Conservation (phyloP, 2,113 vertebrate species). For the Cariama cristata region DNA sequence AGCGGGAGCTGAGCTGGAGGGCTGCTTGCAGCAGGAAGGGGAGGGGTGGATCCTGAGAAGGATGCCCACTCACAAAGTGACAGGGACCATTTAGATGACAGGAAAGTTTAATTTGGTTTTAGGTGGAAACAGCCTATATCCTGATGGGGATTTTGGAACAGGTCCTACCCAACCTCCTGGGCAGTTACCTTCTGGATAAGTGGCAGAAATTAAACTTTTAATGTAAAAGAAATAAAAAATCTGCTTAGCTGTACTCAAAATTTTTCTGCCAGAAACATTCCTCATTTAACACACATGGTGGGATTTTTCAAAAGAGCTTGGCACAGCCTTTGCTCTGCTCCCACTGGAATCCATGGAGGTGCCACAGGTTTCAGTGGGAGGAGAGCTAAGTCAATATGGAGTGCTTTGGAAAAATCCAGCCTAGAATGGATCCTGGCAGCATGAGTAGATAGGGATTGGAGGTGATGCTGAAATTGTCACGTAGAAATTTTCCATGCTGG, state of each 20-base stretch:
- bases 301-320: constrained; percentile 42
- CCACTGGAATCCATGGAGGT: constrained; percentile 40
- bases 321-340: constrained; percentile 11
- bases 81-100: neutral
- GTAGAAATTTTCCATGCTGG: constrained; percentile 61
- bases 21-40: neutral
- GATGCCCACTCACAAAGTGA: neutral
- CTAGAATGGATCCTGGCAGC: constrained; percentile 47
- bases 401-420: constrained; percentile 39
- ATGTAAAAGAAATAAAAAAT: constrained; percentile 22
- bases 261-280: constrained; percentile 36
- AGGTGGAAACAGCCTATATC: neutral
- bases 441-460: constrained; percentile 33
- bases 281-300: constrained; percentile 32
- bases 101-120: neutral
- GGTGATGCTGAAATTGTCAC: constrained; percentile 57
- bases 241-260: constrained; percentile 4
- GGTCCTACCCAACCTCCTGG: neutral
- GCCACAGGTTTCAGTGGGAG: constrained; percentile 17
- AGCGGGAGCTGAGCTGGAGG: neutral
- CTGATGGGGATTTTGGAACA: neutral
- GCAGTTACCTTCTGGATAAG: neutral
- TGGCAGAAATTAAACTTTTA: constrained; percentile 17
- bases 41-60: neutral
- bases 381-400: constrained; percentile 31